Evolutionary conservation across 1,140 invertebrate genomes (phyloP), one percentile per base, ranked within the genome.

Genomic region (Cotesia chilonis): DNA sequence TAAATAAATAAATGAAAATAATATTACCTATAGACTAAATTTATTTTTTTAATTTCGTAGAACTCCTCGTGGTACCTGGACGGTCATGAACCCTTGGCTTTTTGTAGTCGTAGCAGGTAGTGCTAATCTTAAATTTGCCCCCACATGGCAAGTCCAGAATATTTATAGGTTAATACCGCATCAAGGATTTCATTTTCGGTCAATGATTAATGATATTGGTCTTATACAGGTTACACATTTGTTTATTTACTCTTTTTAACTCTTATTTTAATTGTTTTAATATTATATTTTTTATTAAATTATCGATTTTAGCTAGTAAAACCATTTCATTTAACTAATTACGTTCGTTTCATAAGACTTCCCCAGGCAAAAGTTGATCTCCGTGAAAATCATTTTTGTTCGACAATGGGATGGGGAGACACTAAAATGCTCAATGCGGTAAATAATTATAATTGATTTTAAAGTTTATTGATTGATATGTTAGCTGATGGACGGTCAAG

Each of bases 161-260:
- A 36, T 82, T 64, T 79, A 83, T 65, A 73, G 57, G 68, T 67
- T 80, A 37, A 59, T 83, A 12, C 83, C 83, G 35, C 83, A 85
- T 75, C 74, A 72, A 17, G 74, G 70, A 57, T 85, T 82, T 74
- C 79, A 68, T 47, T 77, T 75, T 68, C 64, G 61, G 20, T 74
- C 72, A 59, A 80, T 84, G 82, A 75, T 57, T 72, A 72, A 84
- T 72, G 83, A 85, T 68, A 83, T 85, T 75, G 83, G 82, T 74
- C 76, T 84, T 51, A 78, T 80, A 76, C 80, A 78, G 79, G 83
- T 84, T 77, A 36, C 14, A 36, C 14, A 59, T 41, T 0, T 10
- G 12, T 3, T 68, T 57, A 54, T 37, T 55, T 55, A 54, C 6
- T 54, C 10, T 10, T 1, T 20, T 0, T 35, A 54, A 28, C 7